A percentile compares a stretch with the other conserved stretches of the same genome.
phyloP scores from a whole-genome alignment of 1,140 invertebrate species.

The Antheraea pernyi region DNA sequence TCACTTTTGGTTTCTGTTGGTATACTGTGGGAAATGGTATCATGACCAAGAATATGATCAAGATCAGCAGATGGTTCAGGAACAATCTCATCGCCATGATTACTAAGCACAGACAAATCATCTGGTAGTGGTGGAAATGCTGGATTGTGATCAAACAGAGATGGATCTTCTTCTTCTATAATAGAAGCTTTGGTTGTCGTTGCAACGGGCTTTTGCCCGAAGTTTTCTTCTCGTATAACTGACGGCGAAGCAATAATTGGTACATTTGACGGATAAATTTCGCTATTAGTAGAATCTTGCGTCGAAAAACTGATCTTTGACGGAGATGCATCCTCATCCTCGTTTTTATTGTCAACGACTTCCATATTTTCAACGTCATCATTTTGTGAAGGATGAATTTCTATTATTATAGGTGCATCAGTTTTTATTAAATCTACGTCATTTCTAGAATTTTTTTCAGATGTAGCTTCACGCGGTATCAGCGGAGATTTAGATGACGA shows the following conservation, averaged over 20 bases:
- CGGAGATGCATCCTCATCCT: conserved; percentile 31
- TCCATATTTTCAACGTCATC: conserved; percentile 25
- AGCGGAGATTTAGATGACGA: conserved; percentile 69
- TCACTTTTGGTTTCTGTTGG: conserved; percentile 36
- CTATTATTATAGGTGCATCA: conserved; percentile 34
- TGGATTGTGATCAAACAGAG: conserved; percentile 62
- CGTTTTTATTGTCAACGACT: conserved; percentile 2
- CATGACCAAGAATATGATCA: conserved; percentile 43
- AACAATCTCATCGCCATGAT: conserved; percentile 64
- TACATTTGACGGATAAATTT: conserved; percentile 48
- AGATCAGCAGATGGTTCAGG: conserved; percentile 53
- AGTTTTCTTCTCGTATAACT: conserved; percentile 24
- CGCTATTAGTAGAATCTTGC: conserved; percentile 51
- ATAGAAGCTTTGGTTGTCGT: conserved; percentile 54
- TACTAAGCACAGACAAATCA: conserved; percentile 59
- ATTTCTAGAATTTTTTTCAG: conserved; percentile 36
- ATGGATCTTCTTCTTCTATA: conserved; percentile 61
- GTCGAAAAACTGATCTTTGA: conserved; percentile 65
- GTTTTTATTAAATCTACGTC: conserved; percentile 30
- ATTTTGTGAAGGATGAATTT: conserved; percentile 31
- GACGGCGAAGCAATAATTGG: conserved; percentile 38
- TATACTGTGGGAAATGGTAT: conserved; percentile 29
- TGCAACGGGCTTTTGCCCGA: no score
- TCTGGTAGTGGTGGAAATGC: conserved; percentile 70
- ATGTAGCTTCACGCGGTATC: conserved; percentile 63